Percentiles rank a stretch among this genome's conserved stretches.
Conservation (phyloP, 2,888 invertebrate species). For the Himalopsyche tibetana region DNA sequence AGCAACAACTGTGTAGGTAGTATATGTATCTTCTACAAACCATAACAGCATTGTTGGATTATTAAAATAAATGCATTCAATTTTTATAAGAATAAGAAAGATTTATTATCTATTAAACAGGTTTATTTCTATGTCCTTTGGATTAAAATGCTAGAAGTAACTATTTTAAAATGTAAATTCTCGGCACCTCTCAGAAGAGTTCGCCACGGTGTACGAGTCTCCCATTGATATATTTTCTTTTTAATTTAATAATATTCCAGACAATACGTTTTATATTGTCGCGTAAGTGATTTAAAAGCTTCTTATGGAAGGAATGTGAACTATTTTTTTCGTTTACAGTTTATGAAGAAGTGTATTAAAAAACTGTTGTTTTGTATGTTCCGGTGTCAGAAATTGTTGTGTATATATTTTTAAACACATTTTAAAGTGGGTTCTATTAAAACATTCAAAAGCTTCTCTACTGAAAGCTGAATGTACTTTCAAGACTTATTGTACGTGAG, state of each 20-base stretch:
- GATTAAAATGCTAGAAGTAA: background rate
- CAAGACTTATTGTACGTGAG: too few relatives aligned
- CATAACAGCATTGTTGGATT: conserved; percentile 4
- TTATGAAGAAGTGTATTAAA: conserved; percentile 16
- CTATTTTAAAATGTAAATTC: conserved; percentile 42
- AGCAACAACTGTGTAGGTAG: background rate
- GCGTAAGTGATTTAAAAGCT: conserved; percentile 27
- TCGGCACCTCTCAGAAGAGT: conserved; percentile 24
- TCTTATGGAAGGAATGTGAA: conserved; percentile 38
- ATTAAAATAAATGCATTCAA: conserved; percentile 32
- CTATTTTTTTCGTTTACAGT: background rate
- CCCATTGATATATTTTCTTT: conserved; percentile 55
- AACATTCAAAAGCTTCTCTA: too few relatives aligned
- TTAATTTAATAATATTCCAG: conserved; percentile 51
- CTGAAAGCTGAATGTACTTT: too few relatives aligned
- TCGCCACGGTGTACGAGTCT: conserved; percentile 55
- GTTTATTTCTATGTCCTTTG: conserved; percentile 40
- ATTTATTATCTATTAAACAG: conserved; percentile 38
- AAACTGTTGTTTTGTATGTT: background rate
- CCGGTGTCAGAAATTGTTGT: background rate
- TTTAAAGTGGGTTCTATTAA: too few relatives aligned
- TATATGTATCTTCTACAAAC: background rate
- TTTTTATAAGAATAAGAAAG: conserved; percentile 17
- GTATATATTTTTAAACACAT: too few relatives aligned
- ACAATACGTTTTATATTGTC: conserved; percentile 41